These are phyloP conservation scores for Pissodes strobi DNA, from an alignment of 1,140 invertebrate species.

Conservation along the genomic window DNA sequence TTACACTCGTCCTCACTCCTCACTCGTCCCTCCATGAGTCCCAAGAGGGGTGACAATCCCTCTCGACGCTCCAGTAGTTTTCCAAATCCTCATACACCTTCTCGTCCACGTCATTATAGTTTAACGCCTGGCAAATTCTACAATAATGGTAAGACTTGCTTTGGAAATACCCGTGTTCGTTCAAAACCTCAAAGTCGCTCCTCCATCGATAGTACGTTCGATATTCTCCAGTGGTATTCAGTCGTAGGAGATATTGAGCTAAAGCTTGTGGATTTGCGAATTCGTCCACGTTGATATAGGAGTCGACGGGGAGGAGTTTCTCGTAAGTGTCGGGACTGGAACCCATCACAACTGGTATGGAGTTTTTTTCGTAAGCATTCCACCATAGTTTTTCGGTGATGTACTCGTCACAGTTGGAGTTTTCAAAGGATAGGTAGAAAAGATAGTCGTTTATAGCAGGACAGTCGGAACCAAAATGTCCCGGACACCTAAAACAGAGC, in stretches of 20 bases:
- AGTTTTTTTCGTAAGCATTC: conserved; percentile 64
- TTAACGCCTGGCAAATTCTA: conserved; percentile 76
- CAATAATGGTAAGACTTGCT: conserved; percentile 75
- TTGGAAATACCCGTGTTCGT: conserved; percentile 75
- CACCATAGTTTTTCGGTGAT: conserved; percentile 74
- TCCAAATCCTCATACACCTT: conserved; percentile 62
- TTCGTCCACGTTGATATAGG: conserved; percentile 76
- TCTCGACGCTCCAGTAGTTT: conserved; percentile 57
- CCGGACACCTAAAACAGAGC: conserved; percentile 62
- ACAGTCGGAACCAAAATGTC: conserved; percentile 65
- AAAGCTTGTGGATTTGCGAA: conserved; percentile 66
- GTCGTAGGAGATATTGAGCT: conserved; percentile 64
- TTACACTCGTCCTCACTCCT: too few relatives aligned
- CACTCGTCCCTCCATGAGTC: conserved; percentile 11
- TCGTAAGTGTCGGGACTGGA: conserved; percentile 59
- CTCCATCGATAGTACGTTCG: conserved; percentile 73
- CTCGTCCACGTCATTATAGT: conserved; percentile 61
- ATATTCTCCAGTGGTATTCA: conserved; percentile 64
- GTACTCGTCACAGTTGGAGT: conserved; percentile 71
- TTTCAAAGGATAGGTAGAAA: conserved; percentile 80
- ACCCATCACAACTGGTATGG: conserved; percentile 75
- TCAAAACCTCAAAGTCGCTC: conserved; percentile 66
- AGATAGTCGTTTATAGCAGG: conserved; percentile 63
- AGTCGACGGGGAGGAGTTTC: conserved; percentile 64
- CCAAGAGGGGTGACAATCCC: conserved; percentile 56